These are phyloP conservation scores for Macrosoma leucophasiata DNA, from an alignment of 2,888 invertebrate species.

Conservation along the genomic window DNA sequence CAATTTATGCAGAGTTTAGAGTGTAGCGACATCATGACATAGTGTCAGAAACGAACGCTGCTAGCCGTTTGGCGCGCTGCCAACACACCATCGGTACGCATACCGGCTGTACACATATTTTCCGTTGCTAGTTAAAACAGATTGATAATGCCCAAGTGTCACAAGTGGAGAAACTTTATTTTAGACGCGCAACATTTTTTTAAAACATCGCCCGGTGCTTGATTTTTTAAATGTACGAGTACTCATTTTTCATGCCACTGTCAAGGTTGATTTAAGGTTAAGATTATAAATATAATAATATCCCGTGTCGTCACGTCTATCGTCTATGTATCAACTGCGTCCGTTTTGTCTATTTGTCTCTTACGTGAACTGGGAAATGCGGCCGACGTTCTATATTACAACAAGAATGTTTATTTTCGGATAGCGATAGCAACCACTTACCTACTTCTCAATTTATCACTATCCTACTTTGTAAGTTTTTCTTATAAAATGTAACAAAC, in stretches of 20 bases:
- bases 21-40: slow-evolving; percentile 19
- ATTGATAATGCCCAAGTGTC: slow-evolving; percentile 72
- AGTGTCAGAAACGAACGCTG: slow-evolving; percentile 28
- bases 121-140: slow-evolving; percentile 63
- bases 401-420: too few relatives aligned
- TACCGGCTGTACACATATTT: slow-evolving; percentile 33
- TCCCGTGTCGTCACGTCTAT: slow-evolving; percentile 44
- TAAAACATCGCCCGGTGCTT: slow-evolving; percentile 42
- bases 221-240: slow-evolving; percentile 55
- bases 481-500: too few relatives aligned
- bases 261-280: slow-evolving; percentile 74
- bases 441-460: too few relatives aligned
- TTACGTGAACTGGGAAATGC: slow-evolving; percentile 33
- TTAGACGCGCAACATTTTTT: slow-evolving; percentile 47
- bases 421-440: too few relatives aligned
- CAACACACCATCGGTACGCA: slow-evolving; percentile 22
- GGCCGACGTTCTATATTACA: too few relatives aligned
- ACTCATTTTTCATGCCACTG: slow-evolving; percentile 66
- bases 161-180: slow-evolving; percentile 58
- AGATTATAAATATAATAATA: slow-evolving; percentile 56
- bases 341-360: too few relatives aligned
- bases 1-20: slow-evolving; percentile 4
- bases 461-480: too few relatives aligned
- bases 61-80: slow-evolving; percentile 38
- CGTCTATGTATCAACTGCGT: too few relatives aligned